Evolutionary conservation across 2,888 invertebrate genomes (phyloP).

Genomic region (Brassicogethes aeneus): DNA sequence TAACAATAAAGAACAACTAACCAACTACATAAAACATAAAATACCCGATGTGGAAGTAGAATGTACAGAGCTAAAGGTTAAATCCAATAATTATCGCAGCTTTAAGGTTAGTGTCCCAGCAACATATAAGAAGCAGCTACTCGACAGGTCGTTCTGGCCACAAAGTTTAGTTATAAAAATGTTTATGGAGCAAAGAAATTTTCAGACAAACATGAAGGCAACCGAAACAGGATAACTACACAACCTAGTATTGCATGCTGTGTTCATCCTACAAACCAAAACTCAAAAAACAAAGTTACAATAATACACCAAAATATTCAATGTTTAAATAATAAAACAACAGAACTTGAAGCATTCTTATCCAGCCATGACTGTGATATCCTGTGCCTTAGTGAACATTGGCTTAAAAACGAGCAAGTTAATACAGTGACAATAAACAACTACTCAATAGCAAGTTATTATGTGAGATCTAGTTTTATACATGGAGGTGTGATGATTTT

Average conservation of each 20-base stretch:
- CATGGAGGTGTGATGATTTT: too few species aligned
- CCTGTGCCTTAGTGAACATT: not conserved
- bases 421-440: not conserved
- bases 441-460: too few species aligned
- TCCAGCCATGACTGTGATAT: not conserved
- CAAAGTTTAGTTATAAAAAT: not conserved
- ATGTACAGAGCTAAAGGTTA: not conserved
- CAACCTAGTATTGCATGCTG: not conserved
- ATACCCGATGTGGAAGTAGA: not conserved
- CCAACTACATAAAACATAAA: not conserved
- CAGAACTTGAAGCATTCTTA: not conserved
- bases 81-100: not conserved
- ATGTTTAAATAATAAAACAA: not conserved
- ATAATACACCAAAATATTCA: too few species aligned
- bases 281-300: too few species aligned
- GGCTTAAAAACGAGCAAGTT: not conserved
- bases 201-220: too few species aligned
- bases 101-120: conserved; percentile 1
- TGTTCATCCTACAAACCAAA: too few species aligned
- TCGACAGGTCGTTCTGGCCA: not conserved
- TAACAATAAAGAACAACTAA: not conserved
- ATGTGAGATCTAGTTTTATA: too few species aligned
- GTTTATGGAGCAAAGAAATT: not conserved
- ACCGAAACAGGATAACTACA: not conserved
- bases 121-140: not conserved